phyloP scores from a whole-genome alignment of 2,797 vertebrate genomes.

The Xenentodon cancila region DNA sequence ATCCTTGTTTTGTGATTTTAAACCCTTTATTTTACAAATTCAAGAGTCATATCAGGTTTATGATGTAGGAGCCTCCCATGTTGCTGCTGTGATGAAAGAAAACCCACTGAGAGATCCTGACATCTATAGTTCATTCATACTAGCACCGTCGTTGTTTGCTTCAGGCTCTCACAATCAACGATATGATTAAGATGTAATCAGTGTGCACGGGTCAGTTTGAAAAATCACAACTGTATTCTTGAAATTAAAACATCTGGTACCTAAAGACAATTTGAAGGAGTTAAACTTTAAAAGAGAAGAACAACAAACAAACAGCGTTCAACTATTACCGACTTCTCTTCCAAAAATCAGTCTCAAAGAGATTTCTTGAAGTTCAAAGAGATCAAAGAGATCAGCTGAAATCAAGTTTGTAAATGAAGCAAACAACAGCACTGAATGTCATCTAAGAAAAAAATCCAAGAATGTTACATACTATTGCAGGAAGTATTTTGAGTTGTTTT shows the following conservation, averaged over 20 bases:
- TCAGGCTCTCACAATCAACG: neutral
- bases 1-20: too few relatives aligned
- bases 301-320: neutral
- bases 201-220: conserved; percentile 6
- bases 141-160: neutral
- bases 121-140: conserved; percentile 9
- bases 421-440: neutral
- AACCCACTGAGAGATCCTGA: neutral
- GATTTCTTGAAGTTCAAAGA: neutral
- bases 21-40: too few relatives aligned
- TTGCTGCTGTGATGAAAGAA: neutral
- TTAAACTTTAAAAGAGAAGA: neutral
- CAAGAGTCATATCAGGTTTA: conserved; percentile 3
- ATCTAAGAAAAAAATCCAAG: too few relatives aligned
- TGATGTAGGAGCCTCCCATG: conserved; percentile 5
- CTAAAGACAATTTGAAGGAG: conserved; percentile 6
- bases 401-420: neutral
- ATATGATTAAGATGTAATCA: conserved; percentile 23
- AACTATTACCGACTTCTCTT: too few relatives aligned
- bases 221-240: neutral
- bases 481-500: too few relatives aligned
- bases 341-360: neutral
- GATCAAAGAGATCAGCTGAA: neutral
- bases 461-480: too few relatives aligned
- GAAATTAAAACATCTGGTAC: conserved; percentile 1